Evolutionary conservation across 92 coral and sea anemone species (phyloP).

Genomic region (Scolanthus callimorphus): DNA sequence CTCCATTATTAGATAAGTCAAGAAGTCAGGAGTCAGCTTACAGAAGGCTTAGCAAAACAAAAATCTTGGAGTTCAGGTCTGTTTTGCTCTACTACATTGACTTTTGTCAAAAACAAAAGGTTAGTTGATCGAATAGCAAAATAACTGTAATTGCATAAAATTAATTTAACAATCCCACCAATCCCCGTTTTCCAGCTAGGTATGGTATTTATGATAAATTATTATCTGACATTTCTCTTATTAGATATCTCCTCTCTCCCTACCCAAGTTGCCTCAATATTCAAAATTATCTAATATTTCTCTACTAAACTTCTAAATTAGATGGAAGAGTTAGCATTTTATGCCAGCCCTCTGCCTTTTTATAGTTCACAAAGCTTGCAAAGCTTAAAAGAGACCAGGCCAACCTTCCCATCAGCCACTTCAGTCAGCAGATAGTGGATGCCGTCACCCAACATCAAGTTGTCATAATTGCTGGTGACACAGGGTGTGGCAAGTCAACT

Average conservation of each 20-base stretch:
- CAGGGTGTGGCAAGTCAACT: slow-evolving; percentile 98
- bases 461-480: slow-evolving; percentile 97
- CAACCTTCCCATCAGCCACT: slow-evolving; percentile 97
- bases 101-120: slow-evolving; percentile 96
- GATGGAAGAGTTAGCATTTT: too few species aligned
- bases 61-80: slow-evolving; percentile 79
- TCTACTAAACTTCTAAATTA: too few species aligned
- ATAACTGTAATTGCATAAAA: too few species aligned
- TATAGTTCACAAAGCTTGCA: slow-evolving; percentile 83
- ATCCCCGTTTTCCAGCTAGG: too few species aligned
- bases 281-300: too few species aligned
- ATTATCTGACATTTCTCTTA: too few species aligned
- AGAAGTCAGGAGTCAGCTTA: background rate
- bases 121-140: slow-evolving; percentile 7
- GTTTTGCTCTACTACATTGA: slow-evolving; percentile 91
- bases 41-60: slow-evolving; percentile 21
- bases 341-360: too few species aligned
- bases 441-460: slow-evolving; percentile 70
- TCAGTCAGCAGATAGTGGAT: slow-evolving; percentile 73
- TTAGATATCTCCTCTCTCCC: too few species aligned
- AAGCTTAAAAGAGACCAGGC: slow-evolving; percentile 89
- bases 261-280: too few species aligned
- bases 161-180: too few species aligned
- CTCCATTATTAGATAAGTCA: too few species aligned
- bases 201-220: too few species aligned